phyloP scores from a whole-genome alignment of 2,888 invertebrate genomes.

The Tenthredo notha region DNA sequence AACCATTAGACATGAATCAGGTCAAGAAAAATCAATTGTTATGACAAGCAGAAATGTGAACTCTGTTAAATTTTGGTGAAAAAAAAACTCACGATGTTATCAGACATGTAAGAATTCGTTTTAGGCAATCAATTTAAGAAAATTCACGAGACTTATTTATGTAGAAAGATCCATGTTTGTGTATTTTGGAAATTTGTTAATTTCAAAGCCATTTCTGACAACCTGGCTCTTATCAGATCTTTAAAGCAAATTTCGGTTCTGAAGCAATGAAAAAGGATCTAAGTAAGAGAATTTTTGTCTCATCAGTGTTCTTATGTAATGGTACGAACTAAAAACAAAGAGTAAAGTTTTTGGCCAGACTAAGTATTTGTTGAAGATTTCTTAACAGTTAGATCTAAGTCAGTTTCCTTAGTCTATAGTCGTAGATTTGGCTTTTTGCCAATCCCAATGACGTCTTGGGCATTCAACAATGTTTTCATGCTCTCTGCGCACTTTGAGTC shows the following conservation, averaged over 20 bases:
- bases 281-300: neutral
- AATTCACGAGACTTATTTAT: neutral
- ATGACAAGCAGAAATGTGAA: constrained; percentile 23
- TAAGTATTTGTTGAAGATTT: constrained; percentile 14
- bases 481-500: constrained; percentile 61
- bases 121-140: neutral
- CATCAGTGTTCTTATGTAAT: neutral
- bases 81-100: neutral
- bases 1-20: constrained; percentile 4
- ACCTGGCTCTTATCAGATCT: neutral
- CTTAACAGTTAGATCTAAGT: constrained; percentile 33
- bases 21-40: constrained; percentile 45
- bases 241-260: neutral
- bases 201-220: neutral
- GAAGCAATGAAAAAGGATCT: neutral
- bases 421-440: constrained; percentile 65
- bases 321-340: neutral
- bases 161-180: neutral
- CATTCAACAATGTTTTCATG: constrained; percentile 62
- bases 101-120: neutral
- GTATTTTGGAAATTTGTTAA: neutral
- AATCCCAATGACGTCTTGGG: constrained; percentile 66
- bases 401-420: constrained; percentile 37
- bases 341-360: constrained; percentile 16
- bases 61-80: neutral